Conservation (phyloP, 2,888 invertebrate species). For the Ephialtes manifestator region DNA sequence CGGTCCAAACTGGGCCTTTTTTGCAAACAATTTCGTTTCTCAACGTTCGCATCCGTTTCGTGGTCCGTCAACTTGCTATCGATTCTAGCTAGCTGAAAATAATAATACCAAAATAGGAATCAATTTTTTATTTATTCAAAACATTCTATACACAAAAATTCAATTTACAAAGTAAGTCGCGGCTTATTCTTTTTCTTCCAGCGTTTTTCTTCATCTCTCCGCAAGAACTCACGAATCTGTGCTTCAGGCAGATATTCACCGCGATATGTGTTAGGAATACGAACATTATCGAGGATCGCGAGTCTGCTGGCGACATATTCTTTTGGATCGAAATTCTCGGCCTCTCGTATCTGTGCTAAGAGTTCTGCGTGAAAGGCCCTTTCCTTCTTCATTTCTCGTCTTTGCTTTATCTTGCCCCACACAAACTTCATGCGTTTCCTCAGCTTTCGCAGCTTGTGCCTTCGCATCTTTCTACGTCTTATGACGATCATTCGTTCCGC, state of each 20-base stretch:
- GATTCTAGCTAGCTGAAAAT: no score
- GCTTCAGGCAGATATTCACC: constrained; percentile 90
- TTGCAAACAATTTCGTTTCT: no score
- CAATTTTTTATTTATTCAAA: constrained; percentile 3
- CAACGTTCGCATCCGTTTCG: no score
- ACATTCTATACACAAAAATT: constrained; percentile 3
- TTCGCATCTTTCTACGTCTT: constrained; percentile 94
- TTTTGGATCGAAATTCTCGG: constrained; percentile 92
- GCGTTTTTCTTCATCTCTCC: constrained; percentile 87
- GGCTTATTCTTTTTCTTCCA: constrained; percentile 70
- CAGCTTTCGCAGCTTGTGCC: constrained; percentile 93
- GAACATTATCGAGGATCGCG: constrained; percentile 88
- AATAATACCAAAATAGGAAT: not conserved
- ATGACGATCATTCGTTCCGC: constrained; percentile 92
- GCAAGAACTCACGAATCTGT: constrained; percentile 90
- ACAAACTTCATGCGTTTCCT: constrained; percentile 92
- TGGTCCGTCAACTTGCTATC: no score
- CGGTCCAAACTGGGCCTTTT: no score
- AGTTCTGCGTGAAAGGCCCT: constrained; percentile 92
- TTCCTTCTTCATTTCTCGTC: constrained; percentile 91
- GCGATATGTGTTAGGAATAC: constrained; percentile 87
- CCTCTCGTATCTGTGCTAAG: constrained; percentile 90
- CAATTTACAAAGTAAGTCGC: constrained; percentile 57
- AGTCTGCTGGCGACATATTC: constrained; percentile 90
- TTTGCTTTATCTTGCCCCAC: constrained; percentile 90